Conservation (phyloP, 1,140 invertebrate genomes). For the Ectropis grisescens region DNA sequence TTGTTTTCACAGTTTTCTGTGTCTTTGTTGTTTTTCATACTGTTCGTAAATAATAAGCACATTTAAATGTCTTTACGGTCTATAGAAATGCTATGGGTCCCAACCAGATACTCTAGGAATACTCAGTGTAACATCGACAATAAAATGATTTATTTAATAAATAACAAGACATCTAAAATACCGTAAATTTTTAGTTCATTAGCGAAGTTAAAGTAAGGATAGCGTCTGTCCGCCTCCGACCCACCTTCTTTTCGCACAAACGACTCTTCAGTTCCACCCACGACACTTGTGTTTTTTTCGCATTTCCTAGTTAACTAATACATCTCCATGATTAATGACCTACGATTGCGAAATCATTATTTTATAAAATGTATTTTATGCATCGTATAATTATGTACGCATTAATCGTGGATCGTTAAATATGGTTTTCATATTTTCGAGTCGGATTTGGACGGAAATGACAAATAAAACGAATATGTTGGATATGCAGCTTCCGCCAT, state of each 20-base stretch:
- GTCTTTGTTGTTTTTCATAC: too few species aligned
- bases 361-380: constrained; percentile 16
- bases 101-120: too few species aligned
- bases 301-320: constrained; percentile 49
- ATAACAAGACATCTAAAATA: too few species aligned
- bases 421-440: too few species aligned
- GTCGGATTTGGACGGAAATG: constrained; percentile 48
- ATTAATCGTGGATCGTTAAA: constrained; percentile 30
- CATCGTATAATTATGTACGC: constrained; percentile 40
- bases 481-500: constrained; percentile 46
- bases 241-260: constrained; percentile 44
- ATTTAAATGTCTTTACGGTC: too few species aligned
- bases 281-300: constrained; percentile 31
- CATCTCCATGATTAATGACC: constrained; percentile 49
- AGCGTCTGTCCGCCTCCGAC: constrained; percentile 23
- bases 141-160: too few species aligned
- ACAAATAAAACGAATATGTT: constrained; percentile 38
- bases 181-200: too few species aligned
- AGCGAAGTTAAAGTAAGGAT: too few species aligned
- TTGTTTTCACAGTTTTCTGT: too few species aligned
- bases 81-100: too few species aligned
- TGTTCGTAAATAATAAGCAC: too few species aligned
- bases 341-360: constrained; percentile 21
- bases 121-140: too few species aligned
- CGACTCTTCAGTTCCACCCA: constrained; percentile 46